A percentile compares a stretch with the other conserved stretches of the same genome.
These are phyloP conservation scores for Capra hircus DNA, from an alignment of 2,113 vertebrate species.

Conservation along the genomic window DNA sequence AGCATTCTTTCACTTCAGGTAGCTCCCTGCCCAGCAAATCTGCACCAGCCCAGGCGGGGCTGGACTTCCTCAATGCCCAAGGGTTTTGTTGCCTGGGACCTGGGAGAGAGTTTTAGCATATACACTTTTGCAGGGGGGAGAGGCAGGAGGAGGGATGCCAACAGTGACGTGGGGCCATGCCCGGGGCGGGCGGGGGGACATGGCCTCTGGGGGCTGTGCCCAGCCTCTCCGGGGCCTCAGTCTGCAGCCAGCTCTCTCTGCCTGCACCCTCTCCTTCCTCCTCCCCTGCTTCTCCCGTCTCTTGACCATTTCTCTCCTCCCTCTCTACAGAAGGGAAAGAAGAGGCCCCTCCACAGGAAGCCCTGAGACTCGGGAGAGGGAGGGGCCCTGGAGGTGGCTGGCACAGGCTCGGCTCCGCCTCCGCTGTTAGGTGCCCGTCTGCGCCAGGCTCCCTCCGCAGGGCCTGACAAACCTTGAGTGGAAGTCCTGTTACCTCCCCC, in stretches of 20 bases:
- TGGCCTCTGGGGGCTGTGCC: background rate
- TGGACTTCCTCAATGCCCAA: background rate
- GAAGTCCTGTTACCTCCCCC: background rate
- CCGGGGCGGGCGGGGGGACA: accelerated
- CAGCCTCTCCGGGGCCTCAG: background rate
- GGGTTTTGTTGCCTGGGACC: background rate
- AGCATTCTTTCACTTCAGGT: background rate
- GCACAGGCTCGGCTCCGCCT: accelerated
- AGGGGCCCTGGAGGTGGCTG: background rate
- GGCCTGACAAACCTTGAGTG: background rate
- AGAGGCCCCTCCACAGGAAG: background rate
- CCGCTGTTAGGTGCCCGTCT: no score
- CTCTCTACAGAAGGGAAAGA: background rate
- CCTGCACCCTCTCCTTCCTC: background rate
- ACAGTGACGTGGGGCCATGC: background rate
- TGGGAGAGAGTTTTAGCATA: no score
- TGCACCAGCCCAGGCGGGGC: background rate
- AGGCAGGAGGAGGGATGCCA: background rate
- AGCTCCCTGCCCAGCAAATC: accelerated
- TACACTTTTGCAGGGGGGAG: no score
- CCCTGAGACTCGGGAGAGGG: background rate
- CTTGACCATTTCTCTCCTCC: background rate
- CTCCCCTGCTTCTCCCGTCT: background rate
- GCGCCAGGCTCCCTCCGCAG: background rate
- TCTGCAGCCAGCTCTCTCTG: background rate